These are phyloP conservation scores for Charina bottae DNA, from an alignment of 2,113 vertebrate species.

Conservation along the genomic window DNA sequence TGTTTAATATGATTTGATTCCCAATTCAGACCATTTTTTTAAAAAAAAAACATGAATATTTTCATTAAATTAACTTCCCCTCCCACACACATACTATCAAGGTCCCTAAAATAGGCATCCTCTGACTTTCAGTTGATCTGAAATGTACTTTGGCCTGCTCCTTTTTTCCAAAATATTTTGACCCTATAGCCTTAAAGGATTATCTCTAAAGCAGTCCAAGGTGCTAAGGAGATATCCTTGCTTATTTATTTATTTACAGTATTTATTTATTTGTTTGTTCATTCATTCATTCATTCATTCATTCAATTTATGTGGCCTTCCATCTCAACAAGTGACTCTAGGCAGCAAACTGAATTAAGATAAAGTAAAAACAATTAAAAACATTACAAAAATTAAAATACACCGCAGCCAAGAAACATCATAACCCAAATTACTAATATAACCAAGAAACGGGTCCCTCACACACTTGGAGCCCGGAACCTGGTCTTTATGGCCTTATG, in stretches of 20 bases:
- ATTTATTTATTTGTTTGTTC: too few species aligned
- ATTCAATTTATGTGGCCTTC: background rate
- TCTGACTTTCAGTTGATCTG: background rate
- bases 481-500: background rate
- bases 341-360: background rate
- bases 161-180: background rate
- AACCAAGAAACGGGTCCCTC: background rate
- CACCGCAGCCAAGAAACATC: background rate
- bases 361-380: background rate
- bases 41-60: conserved; percentile 28
- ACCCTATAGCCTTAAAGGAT: background rate
- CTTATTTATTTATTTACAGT: too few species aligned
- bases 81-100: background rate
- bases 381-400: background rate
- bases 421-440: background rate
- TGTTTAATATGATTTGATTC: conserved; percentile 55
- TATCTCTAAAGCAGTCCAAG: background rate
- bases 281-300: background rate
- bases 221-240: background rate
- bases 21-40: background rate
- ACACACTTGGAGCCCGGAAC: too few species aligned
- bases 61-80: conserved; percentile 35
- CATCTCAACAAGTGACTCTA: background rate
- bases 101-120: background rate
- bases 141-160: background rate